Base-by-base conservation (phyloP, 2,113 vertebrate species). In the Clarias magur region DNA sequence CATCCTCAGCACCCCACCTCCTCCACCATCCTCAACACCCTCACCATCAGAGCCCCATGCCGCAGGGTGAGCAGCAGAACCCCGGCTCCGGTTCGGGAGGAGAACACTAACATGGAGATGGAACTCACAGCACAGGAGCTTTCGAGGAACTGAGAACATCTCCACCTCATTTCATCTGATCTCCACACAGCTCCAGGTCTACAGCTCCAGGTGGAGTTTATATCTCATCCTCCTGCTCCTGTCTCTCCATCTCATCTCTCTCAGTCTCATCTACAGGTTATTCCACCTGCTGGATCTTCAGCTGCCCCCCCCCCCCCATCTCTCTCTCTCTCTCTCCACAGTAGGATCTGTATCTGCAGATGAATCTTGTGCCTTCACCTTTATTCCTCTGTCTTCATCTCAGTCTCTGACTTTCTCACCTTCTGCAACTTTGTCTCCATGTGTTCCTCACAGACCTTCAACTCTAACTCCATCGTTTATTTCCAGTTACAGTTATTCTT, bases 71-170 rank as follows among this genome's bases (percentile, higher is more conserved):
- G 10, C 12, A 6, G 48, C 30, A 16, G 60, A 34, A 81, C 25
- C 60, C 6, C 30, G 48, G 25, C 15, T 57, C 34, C 53, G 21
- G 56, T 34, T 78, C 48, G 1, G 75, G 75, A 27, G 11, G 2
- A 48, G 30, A 79, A 79, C 53, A 4, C 25, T 11, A 9, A 21
- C 67, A 84, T 84, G 67, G 30, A 73, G 54, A 53, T 73, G 67
- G 57, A 34, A 17, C 48, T 25, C 8, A 25, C 15, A 34, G 60
- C 19, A 30, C 16, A 59, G 68, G 30, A 85, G 15, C 56, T 85
- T 62, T 5, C 23, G 83, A 75, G 68, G 25, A 75, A 75, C 83
- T 60, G 83, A 85, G 34, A 38, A 68, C 8, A 65, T 27, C 80
- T 65, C 0, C 60, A 62, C 2, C 23, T 38, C 21, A 25, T n/a